These are phyloP conservation scores for Nomada goodeniana DNA, from an alignment of 2,888 invertebrate species.

Conservation along the genomic window DNA sequence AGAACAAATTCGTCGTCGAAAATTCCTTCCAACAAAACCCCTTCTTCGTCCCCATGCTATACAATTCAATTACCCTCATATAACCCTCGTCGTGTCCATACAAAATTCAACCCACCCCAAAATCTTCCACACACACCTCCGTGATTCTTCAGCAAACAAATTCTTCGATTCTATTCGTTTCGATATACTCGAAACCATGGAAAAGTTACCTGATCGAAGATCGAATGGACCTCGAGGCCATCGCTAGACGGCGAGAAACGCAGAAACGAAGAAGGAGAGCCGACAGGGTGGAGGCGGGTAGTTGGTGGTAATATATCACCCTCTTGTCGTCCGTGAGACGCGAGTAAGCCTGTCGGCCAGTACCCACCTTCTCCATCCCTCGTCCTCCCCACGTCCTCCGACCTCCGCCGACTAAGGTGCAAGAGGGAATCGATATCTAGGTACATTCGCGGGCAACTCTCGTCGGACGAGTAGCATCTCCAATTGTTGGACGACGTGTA, in stretches of 20 bases:
- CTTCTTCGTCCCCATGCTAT: too few relatives aligned
- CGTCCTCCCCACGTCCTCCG: constrained; percentile 63
- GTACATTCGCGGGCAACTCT: constrained; percentile 56
- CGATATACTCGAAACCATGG: not conserved
- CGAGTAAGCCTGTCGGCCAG: constrained; percentile 81
- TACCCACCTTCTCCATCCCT: constrained; percentile 72
- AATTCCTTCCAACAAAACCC: too few relatives aligned
- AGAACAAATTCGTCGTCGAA: too few relatives aligned
- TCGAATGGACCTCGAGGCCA: constrained; percentile 34
- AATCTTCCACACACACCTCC: too few relatives aligned
- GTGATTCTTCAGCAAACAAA: not conserved
- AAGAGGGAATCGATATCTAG: constrained; percentile 75
- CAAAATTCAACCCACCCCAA: too few relatives aligned
- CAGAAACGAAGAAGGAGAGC: constrained; percentile 36
- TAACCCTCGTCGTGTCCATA: too few relatives aligned
- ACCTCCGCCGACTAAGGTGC: constrained; percentile 64
- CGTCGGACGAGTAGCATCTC: constrained; percentile 46
- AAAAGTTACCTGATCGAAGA: not conserved
- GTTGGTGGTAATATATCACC: constrained; percentile 83
- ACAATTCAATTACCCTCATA: too few relatives aligned
- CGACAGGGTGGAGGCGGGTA: constrained; percentile 69
- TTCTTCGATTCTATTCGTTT: not conserved
- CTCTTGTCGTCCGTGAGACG: constrained; percentile 82
- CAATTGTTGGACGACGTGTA: constrained; percentile 34
- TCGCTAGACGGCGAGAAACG: constrained; percentile 46